These are phyloP conservation scores for Trematomus loennbergii DNA, from an alignment of 2,113 vertebrate species.

Conservation along the genomic window DNA sequence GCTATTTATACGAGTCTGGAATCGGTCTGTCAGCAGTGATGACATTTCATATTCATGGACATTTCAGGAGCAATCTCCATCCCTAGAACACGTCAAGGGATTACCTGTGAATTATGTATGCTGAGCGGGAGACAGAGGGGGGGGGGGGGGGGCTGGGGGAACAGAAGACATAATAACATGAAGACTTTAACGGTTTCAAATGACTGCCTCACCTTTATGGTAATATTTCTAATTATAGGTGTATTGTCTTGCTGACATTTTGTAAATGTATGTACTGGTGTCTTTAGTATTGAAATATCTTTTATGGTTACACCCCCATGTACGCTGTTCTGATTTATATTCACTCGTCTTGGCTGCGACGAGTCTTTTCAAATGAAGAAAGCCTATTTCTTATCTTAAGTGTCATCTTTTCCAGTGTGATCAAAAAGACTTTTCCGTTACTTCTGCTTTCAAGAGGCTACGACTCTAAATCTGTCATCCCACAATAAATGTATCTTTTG, in stretches of 20 bases:
- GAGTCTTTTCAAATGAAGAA: not conserved
- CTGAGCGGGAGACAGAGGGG: conserved; percentile 21
- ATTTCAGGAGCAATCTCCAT: conserved; percentile 69
- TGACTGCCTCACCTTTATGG: not conserved
- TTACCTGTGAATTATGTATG: conserved; percentile 76
- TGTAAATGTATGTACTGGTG: not conserved
- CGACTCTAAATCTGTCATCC: conserved; percentile 10
- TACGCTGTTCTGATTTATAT: not conserved
- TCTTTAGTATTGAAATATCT: not conserved
- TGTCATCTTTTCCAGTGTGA: not conserved
- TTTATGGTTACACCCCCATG: not conserved
- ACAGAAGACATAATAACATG: conserved; percentile 31
- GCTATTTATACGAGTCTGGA: conserved; percentile 56
- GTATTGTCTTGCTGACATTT: conserved; percentile 12
- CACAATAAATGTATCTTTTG: conserved; percentile 5
- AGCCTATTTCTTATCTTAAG: not conserved
- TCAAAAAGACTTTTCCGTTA: not conserved
- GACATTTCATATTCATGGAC: conserved; percentile 79
- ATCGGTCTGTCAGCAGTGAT: conserved; percentile 63
- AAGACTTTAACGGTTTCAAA: conserved; percentile 28
- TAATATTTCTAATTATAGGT: conserved; percentile 30
- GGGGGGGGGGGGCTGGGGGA: conserved; percentile 10
- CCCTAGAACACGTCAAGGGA: conserved; percentile 61
- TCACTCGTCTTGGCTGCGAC: not conserved
- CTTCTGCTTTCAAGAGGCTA: not conserved